A percentile compares a stretch with the other conserved stretches of the same genome.
Evolutionary conservation across 2,888 invertebrate species (phyloP).

Genomic region (Tetragnatha montana): DNA sequence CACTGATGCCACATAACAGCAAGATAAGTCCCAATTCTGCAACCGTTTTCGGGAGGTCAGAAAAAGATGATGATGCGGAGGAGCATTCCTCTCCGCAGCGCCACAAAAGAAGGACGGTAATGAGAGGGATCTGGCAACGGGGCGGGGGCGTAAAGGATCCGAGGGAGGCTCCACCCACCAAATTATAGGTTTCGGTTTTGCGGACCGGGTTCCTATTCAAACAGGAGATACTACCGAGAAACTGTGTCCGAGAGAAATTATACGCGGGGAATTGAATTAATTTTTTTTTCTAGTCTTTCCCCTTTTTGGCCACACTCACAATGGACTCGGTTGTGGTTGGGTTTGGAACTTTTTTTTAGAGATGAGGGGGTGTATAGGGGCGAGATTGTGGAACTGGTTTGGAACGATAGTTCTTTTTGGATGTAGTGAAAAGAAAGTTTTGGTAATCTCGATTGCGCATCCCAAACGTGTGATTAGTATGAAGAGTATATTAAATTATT

Average conservation of each 20-base stretch:
- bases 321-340: not conserved
- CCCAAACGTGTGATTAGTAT: too few relatives aligned
- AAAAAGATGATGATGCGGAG: not conserved
- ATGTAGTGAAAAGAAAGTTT: too few relatives aligned
- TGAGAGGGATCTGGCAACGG: slow-evolving; percentile 9
- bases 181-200: slow-evolving; percentile 44
- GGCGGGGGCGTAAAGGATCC: slow-evolving; percentile 23
- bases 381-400: too few relatives aligned
- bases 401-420: too few relatives aligned
- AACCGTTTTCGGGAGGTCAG: slow-evolving; percentile 15
- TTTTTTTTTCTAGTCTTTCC: not conserved
- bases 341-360: too few relatives aligned
- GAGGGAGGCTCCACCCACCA: slow-evolving; percentile 20
- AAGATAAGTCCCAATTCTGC: not conserved
- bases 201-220: slow-evolving; percentile 30
- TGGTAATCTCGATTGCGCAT: too few relatives aligned
- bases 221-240: slow-evolving; percentile 40
- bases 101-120: slow-evolving; percentile 7
- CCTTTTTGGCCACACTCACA: not conserved
- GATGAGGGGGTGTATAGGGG: too few relatives aligned
- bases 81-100: slow-evolving; percentile 12
- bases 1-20: not conserved
- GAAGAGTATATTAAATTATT: too few relatives aligned
- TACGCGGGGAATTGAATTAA: slow-evolving; percentile 22
- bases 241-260: slow-evolving; percentile 29